phyloP scores from a whole-genome alignment of 2,888 invertebrate genomes.

The Euzetes globulus region DNA sequence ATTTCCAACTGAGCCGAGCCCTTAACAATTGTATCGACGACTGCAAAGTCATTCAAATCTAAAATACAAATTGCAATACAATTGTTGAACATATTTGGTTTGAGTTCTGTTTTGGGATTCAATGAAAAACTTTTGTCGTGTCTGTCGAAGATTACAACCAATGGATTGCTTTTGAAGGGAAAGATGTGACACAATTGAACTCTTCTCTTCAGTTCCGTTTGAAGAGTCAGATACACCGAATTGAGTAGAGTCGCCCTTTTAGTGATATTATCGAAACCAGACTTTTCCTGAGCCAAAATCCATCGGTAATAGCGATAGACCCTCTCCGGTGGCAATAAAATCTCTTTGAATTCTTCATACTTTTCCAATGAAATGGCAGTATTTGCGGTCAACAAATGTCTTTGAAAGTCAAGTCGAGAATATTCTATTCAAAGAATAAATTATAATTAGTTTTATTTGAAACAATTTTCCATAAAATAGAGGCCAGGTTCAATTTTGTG shows the following conservation, averaged over 20 bases:
- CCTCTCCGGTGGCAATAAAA: not conserved
- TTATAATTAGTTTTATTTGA: too few species aligned
- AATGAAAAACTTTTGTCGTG: not conserved
- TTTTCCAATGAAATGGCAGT: not conserved
- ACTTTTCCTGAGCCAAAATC: not conserved
- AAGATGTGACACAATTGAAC: constrained; percentile 14
- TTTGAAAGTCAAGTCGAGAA: not conserved
- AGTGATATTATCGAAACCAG: not conserved
- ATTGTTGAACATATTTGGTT: constrained; percentile 13
- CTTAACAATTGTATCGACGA: not conserved
- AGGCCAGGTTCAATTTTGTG: too few species aligned
- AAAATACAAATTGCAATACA: constrained; percentile 7
- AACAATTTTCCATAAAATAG: too few species aligned
- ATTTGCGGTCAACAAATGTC: not conserved
- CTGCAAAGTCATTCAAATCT: not conserved
- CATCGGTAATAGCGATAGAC: not conserved
- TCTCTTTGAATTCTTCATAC: not conserved
- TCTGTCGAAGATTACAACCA: not conserved
- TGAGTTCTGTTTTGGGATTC: not conserved
- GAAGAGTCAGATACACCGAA: not conserved
- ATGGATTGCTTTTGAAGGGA: constrained; percentile 11
- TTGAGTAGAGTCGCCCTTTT: not conserved
- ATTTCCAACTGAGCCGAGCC: not conserved
- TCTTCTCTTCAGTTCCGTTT: not conserved
- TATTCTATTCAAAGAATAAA: not conserved